Evolutionary conservation across 2,113 vertebrate species (phyloP).

Genomic region (Perccottus glenii): DNA sequence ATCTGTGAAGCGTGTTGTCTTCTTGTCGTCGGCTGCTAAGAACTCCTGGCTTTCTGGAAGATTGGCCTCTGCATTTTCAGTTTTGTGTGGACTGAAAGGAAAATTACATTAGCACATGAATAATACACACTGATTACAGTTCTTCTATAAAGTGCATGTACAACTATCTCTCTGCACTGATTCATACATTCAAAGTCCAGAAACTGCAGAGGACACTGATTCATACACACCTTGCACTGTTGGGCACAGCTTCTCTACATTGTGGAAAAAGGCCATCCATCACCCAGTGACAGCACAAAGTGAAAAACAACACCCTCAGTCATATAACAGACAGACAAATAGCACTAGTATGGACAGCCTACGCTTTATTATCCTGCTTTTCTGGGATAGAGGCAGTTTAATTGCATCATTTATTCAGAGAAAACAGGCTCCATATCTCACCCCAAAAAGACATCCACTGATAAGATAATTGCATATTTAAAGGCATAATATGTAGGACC

Average conservation of each 20-base stretch:
- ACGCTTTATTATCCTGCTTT: constrained; percentile 15
- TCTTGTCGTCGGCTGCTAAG: constrained; percentile 85
- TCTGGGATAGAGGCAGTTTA: constrained; percentile 24
- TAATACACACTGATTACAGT: too few species aligned
- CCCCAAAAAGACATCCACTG: constrained; percentile 18
- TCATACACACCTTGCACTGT: constrained; percentile 74
- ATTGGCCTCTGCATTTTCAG: constrained; percentile 78
- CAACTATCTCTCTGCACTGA: too few species aligned
- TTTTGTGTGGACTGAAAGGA: constrained; percentile 75
- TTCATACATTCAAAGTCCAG: background rate
- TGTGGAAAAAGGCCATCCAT: constrained; percentile 59
- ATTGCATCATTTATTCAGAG: constrained; percentile 41
- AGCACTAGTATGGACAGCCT: constrained; percentile 7
- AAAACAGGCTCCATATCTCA: constrained; percentile 5
- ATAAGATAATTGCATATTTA: constrained; percentile 17
- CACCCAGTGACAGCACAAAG: constrained; percentile 71
- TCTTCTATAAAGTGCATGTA: too few species aligned
- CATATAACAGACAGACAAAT: constrained; percentile 48
- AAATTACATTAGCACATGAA: constrained; percentile 17
- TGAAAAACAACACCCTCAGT: constrained; percentile 65
- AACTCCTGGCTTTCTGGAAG: constrained; percentile 85
- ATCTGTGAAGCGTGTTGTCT: constrained; percentile 89
- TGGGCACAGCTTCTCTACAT: constrained; percentile 73
- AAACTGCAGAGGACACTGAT: constrained; percentile 45
- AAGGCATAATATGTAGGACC: background rate